A percentile compares a stretch with the other conserved stretches of the same genome.
Conservation (phyloP, 2,113 vertebrate species). For the Neofelis nebulosa region DNA sequence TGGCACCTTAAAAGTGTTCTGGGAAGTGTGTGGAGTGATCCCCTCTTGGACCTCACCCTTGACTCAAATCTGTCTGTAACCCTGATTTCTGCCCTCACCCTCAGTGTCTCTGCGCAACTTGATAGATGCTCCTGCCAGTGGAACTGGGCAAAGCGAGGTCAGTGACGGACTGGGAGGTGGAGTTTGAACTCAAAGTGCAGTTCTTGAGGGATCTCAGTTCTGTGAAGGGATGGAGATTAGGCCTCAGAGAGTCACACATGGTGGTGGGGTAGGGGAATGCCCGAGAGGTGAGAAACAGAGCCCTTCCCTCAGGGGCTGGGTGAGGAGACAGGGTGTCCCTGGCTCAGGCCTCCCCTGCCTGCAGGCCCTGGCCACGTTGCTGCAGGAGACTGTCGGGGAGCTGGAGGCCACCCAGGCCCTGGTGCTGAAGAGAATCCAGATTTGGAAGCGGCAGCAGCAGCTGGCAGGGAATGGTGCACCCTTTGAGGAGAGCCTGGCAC, state of each 20-base stretch:
- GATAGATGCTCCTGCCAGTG: constrained; percentile 59
- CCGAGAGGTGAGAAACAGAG: background rate
- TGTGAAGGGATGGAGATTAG: background rate
- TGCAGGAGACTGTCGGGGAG: constrained; percentile 85
- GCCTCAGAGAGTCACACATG: background rate
- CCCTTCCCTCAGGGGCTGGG: background rate
- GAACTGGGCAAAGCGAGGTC: constrained; percentile 69
- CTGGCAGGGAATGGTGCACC: constrained; percentile 90
- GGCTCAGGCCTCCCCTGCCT: background rate
- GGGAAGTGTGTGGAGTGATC: background rate
- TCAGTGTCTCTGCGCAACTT: constrained; percentile 69
- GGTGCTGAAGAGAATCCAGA: constrained; percentile 89
- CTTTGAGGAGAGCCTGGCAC: constrained; percentile 91
- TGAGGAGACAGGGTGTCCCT: background rate
- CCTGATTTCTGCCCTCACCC: background rate
- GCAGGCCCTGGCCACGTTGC: constrained; percentile 74
- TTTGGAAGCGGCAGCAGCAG: constrained; percentile 94
- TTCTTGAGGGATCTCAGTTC: background rate
- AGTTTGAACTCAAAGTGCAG: background rate
- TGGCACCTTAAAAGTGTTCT: background rate
- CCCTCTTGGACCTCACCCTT: background rate
- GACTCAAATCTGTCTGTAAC: background rate
- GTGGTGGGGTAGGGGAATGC: background rate
- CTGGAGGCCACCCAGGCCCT: constrained; percentile 87
- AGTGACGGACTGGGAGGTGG: background rate